Percentiles rank a stretch among this genome's conserved stretches.
Evolutionary conservation across 2,113 vertebrate genomes (phyloP).

Genomic region (Emberiza fucata): DNA sequence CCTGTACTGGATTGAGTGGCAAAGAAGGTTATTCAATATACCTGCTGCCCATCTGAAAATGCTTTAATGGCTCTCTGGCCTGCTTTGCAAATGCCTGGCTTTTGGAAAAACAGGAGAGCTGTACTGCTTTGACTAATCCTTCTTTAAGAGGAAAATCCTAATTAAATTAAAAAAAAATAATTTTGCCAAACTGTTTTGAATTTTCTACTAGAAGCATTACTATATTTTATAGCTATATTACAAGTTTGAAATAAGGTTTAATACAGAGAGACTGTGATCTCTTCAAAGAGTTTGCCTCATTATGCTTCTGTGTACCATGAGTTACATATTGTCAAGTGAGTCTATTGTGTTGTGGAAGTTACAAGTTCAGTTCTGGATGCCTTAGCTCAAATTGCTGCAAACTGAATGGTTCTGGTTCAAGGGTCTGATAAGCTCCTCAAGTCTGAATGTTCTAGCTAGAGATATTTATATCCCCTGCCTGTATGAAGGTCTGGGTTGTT

Average conservation of each 20-base stretch:
- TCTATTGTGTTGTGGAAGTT: background rate
- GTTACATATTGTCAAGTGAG: background rate
- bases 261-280: background rate
- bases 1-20: background rate
- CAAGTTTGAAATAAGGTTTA: background rate
- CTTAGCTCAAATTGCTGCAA: background rate
- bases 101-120: background rate
- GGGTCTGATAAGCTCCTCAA: conserved; percentile 13
- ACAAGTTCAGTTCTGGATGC: background rate
- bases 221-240: background rate
- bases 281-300: background rate
- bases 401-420: conserved; percentile 6
- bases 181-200: background rate
- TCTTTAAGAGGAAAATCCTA: background rate
- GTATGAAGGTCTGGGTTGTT: background rate
- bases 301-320: background rate
- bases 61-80: background rate
- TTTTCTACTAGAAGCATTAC: background rate
- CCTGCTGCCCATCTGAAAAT: background rate
- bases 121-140: background rate
- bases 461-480: background rate
- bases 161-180: background rate
- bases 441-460: background rate
- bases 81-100: background rate
- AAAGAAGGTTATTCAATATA: background rate